These are phyloP conservation scores for Diadumene lineata DNA, from an alignment of 92 coral and sea anemone species.

Conservation along the genomic window DNA sequence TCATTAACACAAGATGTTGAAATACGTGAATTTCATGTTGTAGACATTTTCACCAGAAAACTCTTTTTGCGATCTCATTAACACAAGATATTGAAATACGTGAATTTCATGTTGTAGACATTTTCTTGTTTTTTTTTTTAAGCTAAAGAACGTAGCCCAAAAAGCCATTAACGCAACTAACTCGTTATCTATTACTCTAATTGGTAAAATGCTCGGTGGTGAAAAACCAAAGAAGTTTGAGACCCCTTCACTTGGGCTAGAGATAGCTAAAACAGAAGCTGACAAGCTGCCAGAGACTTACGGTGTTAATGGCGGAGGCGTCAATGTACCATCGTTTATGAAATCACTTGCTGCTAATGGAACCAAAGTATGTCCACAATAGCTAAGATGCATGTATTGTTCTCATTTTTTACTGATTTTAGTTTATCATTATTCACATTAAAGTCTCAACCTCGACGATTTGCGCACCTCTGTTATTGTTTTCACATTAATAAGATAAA, in stretches of 20 bases:
- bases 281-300: conserved; percentile 30
- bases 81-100: not conserved
- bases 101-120: not conserved
- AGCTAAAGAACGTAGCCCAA: conserved; percentile 32
- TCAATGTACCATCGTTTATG: conserved; percentile 35
- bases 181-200: conserved; percentile 15
- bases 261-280: conserved; percentile 29
- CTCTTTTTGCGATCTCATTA: too few relatives aligned
- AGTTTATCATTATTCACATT: too few relatives aligned
- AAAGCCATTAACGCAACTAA: conserved; percentile 32
- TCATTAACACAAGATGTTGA: too few relatives aligned
- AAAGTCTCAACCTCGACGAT: too few relatives aligned
- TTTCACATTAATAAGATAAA: too few relatives aligned
- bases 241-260: conserved; percentile 30
- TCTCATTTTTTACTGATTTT: too few relatives aligned
- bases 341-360: conserved; percentile 1
- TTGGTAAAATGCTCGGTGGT: conserved; percentile 34
- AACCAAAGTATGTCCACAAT: too few relatives aligned
- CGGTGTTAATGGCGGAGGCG: conserved; percentile 33
- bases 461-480: too few relatives aligned
- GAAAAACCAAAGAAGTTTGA: conserved; percentile 21
- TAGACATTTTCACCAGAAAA: not conserved
- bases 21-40: not conserved
- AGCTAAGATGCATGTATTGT: too few relatives aligned
- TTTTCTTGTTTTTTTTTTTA: too few relatives aligned